Evolutionary conservation across 2,113 vertebrate species (phyloP), one percentile per base, ranked within the genome.

Genomic region (Chunga burmeisteri): DNA sequence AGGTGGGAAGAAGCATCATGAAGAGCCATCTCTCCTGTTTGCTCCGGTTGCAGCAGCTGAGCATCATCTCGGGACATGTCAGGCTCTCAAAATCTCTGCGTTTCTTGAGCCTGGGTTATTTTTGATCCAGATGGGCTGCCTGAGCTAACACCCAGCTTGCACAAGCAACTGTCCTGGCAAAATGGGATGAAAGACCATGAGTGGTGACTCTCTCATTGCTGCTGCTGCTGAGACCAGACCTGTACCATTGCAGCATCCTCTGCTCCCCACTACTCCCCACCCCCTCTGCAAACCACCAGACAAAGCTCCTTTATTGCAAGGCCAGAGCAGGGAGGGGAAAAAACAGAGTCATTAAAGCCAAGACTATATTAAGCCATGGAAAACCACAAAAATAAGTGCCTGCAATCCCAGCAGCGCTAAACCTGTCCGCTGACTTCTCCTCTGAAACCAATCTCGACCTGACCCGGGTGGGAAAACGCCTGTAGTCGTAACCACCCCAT

Each of bases 371-470:
- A 94, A 94, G 20, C 46, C 49, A 80, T 6, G 6, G 89, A 85
- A 97, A 94, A 86, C 36, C 86, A 92, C 81, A 94, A 81, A 93
- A 94, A 89, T 16, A 88, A 94, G 61, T 53, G 34, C 49, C 77
- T 89, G 65, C 52, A 55, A 59, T 87, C 56, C 65, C 83, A 84
- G 38, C 40, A 81, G 49, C 0, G 14, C 77, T 93, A 78, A 95
- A 90, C 47, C 79, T 52, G 58, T 56, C 72, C 5, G 0, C 59
- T 83, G 88, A 81, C 44, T 86, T 88, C 72, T 72, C 61, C 53
- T 86, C 36, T 1, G 1, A 81, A 92, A 79, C 38, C 83, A 68
- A 81, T 90, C 61, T 55, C 56, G 0, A 63, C 65, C 56, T 53
- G 17, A 88, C 10, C 46, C 0, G 3, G 40, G 75, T 86, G 81